These are phyloP conservation scores for Drosophila bunnanda DNA, from an alignment of 2,888 invertebrate species.

Conservation along the genomic window DNA sequence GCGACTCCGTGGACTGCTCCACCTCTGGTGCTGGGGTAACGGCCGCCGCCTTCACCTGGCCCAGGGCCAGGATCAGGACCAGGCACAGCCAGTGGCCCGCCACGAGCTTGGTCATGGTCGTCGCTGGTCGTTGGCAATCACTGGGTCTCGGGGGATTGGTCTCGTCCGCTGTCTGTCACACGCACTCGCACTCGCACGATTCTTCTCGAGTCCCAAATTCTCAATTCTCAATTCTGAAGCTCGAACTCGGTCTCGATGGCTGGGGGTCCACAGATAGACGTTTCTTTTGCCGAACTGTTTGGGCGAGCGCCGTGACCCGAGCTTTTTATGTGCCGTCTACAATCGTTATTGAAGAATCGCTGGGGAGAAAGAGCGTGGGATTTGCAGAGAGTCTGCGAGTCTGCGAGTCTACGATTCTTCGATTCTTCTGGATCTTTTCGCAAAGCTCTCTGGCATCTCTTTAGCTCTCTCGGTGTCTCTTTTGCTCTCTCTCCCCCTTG, in stretches of 20 bases:
- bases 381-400: constrained; percentile 3
- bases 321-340: constrained; percentile 82
- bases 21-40: constrained; percentile 41
- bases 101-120: constrained; percentile 58
- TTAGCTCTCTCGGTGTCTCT: neutral
- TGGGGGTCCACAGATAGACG: constrained; percentile 72
- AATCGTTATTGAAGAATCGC: constrained; percentile 43
- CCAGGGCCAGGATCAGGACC: constrained; percentile 50
- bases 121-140: neutral
- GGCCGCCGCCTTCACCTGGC: constrained; percentile 36
- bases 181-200: constrained; percentile 27
- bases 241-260: constrained; percentile 18
- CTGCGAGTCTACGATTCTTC: neutral
- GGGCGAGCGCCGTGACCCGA: constrained; percentile 73
- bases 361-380: constrained; percentile 1
- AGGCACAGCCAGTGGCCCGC: constrained; percentile 36
- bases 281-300: constrained; percentile 81
- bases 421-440: neutral
- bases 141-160: neutral
- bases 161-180: constrained; percentile 6
- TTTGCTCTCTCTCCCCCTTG: constrained; percentile 3
- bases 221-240: constrained; percentile 7
- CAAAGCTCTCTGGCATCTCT: constrained; percentile 11
- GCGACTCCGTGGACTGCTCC: constrained; percentile 77
- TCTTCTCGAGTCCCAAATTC: constrained; percentile 10